Base-by-base conservation (phyloP, 2,797 vertebrate species). In the Notolabrus celidotus region DNA sequence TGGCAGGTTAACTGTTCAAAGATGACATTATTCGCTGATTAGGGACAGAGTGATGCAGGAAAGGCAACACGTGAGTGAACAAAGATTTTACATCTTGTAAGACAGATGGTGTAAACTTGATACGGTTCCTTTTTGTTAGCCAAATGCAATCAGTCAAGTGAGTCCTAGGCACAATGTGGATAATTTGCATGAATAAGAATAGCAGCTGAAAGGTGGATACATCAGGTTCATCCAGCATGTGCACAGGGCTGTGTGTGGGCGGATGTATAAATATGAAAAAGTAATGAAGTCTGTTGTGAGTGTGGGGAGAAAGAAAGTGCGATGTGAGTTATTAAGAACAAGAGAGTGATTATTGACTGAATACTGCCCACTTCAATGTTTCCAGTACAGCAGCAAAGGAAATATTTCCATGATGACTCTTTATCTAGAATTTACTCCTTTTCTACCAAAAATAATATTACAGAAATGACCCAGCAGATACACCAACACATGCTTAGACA, bases 101-200 rank as follows among this genome's bases (percentile, higher is more conserved):
- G 29, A 52, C 15, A 52, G 14, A 42, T 31, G 19, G 43, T 41
- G 15, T 52, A 38, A n/a, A 77, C 67, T 69, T 25, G 52, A 58
- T 15, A 60, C 62, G 65, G 74, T 88, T 88, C 77, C 72, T 65
- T 61, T 92, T 83, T 89, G 84, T 82, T 74, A 88, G 80, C 82
- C 82, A 84, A 88, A 89, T 84, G 79, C 67, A 86, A 74, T 86
- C 87, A 90, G 71, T 88, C 83, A 85, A 90, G 80, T 87, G 83
- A 84, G 82, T 84, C 85, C 86, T 76, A 86, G 83, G 82, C 66
- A 79, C 61, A 51, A 66, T 74, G 72, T 67, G 62, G 77, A 67
- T 31, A 19, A 87, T 93, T 92, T 92, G 83, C 92, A 92, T 89
- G 57, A 81, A 79, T 79, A 86, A 89, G 79, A 88, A 87, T 82